A percentile compares a stretch with the other conserved stretches of the same genome.
Conservation (phyloP, 2,888 invertebrate species). For the Aphidoletes aphidimyza region DNA sequence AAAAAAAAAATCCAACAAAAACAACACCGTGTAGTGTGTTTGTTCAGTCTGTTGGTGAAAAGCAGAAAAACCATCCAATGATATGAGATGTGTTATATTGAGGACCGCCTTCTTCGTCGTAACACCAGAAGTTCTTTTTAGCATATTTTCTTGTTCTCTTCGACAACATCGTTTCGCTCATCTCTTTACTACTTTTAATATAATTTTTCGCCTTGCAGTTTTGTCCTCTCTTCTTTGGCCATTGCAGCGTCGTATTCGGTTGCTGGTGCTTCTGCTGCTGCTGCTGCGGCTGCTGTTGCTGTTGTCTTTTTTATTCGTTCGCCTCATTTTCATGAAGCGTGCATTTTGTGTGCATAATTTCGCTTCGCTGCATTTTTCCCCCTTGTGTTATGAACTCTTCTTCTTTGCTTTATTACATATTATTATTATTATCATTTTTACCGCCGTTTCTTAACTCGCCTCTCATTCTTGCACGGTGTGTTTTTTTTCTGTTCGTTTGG, state of each 20-base stretch:
- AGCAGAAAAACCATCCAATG: constrained; percentile 57
- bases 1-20: too few relatives aligned
- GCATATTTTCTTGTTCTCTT: constrained; percentile 60
- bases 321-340: constrained; percentile 35
- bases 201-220: constrained; percentile 20
- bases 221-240: background rate
- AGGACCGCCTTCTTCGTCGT: constrained; percentile 58
- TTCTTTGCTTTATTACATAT: constrained; percentile 28
- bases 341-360: constrained; percentile 51
- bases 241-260: background rate
- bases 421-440: constrained; percentile 24
- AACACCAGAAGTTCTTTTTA: constrained; percentile 61
- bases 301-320: background rate
- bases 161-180: constrained; percentile 32
- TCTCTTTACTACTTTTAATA: constrained; percentile 26
- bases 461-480: background rate
- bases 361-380: background rate
- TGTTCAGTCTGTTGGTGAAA: constrained; percentile 6
- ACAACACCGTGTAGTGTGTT: background rate
- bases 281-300: background rate
- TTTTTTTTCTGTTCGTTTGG: background rate
- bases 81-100: constrained; percentile 57
- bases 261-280: background rate
- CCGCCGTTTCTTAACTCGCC: background rate
- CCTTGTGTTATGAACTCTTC: constrained; percentile 5